Conservation (phyloP, 2,888 invertebrate species). For the Lochmaea crataegi region DNA sequence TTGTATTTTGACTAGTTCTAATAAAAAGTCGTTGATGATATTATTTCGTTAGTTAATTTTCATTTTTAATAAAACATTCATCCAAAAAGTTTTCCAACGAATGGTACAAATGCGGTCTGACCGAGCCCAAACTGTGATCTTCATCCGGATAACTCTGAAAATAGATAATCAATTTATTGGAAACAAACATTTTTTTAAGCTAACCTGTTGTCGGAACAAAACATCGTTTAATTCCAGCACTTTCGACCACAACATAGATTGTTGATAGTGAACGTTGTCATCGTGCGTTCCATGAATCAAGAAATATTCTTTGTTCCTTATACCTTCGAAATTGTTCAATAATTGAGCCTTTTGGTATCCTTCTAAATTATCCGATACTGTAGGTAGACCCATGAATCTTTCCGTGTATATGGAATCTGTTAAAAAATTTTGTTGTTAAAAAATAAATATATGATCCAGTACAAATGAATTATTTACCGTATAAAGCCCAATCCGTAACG, state of each 20-base stretch:
- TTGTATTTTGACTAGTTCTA: constrained; percentile 18
- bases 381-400: constrained; percentile 92
- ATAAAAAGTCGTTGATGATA: constrained; percentile 14
- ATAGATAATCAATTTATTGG: constrained; percentile 32
- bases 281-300: constrained; percentile 95
- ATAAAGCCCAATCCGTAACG: constrained; percentile 95
- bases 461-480: constrained; percentile 73
- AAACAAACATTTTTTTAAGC: not conserved
- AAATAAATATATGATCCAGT: not conserved
- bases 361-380: constrained; percentile 72
- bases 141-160: constrained; percentile 94
- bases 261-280: constrained; percentile 98
- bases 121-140: constrained; percentile 86
- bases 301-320: constrained; percentile 82
- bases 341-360: constrained; percentile 85
- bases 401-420: constrained; percentile 97
- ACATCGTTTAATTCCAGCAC: constrained; percentile 87
- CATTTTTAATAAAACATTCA: constrained; percentile 66
- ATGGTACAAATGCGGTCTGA: constrained; percentile 90
- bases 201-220: constrained; percentile 88
- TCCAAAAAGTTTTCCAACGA: constrained; percentile 86
- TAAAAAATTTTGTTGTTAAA: constrained; percentile 40
- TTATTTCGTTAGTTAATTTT: constrained; percentile 8
- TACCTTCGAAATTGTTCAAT: constrained; percentile 72
- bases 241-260: constrained; percentile 91